These are phyloP conservation scores for Balearica regulorum DNA, from an alignment of 2,797 vertebrate species.

Conservation along the genomic window DNA sequence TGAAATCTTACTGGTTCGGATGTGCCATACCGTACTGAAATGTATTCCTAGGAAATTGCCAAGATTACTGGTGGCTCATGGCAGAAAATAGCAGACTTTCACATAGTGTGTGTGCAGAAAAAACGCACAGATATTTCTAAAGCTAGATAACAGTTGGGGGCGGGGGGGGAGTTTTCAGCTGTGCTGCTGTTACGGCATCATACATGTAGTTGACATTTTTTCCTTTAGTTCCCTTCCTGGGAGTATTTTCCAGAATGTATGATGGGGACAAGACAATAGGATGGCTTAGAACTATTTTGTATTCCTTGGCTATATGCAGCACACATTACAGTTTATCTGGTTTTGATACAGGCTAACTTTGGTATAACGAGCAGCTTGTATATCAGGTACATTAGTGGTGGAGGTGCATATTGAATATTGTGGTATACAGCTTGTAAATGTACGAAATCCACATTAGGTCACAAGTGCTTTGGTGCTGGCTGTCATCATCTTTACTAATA, in stretches of 20 bases:
- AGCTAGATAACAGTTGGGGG: background rate
- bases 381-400: background rate
- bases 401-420: background rate
- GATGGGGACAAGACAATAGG: background rate
- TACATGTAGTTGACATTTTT: background rate
- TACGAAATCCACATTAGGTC: background rate
- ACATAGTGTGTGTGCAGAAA: background rate
- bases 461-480: background rate
- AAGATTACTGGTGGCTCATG: background rate
- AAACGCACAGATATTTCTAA: background rate
- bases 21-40: background rate
- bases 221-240: background rate
- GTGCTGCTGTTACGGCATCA: background rate
- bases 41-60: background rate
- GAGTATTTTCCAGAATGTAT: background rate
- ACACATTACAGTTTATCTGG: background rate
- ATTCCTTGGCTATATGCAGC: background rate
- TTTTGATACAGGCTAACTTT: background rate
- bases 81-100: background rate
- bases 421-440: background rate
- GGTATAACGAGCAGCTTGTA: background rate
- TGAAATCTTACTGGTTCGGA: background rate
- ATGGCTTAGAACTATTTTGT: background rate
- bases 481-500: background rate
- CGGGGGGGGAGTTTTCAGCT: background rate